Base-by-base conservation (phyloP, 2,113 vertebrate species). In the Cygnus atratus region DNA sequence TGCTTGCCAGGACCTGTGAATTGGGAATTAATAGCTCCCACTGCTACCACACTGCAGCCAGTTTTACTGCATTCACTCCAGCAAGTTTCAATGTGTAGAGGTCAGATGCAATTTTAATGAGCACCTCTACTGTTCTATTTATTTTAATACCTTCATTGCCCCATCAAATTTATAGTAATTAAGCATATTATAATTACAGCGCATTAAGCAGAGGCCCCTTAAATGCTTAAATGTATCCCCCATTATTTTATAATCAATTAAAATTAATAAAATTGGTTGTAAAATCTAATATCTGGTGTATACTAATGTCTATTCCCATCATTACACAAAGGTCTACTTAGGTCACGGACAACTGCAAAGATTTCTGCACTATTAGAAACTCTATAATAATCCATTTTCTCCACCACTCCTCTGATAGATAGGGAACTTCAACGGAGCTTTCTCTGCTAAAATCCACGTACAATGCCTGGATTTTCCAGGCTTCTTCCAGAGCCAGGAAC, bases 231-330 rank as follows among this genome's bases (percentile, higher is more conserved):
- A 93, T 62, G 61, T 11, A 96, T 85, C 65, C 19, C 13, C 74
- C 71, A 80, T 91, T 96, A 96, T 92, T 97, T 95, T 93, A 96
- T 93, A 97, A 97, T 96, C 91, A 96, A 97, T 96, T 97, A 94
- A 93, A 95, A 95, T 95, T 88, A 95, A 97, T 95, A 96, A 96
- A 95, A 92, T 83, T 80, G 94, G 97, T 87, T 95, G 78, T 94
- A 95, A 96, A 94, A 96, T 63, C 82, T 93, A 94, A 50, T 82
- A 48, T 65, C 95, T 92, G 46, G 83, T 88, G 44, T 92, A 79
- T 46, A 59, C 74, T 95, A 95, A 75, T 73, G 87, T 54, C 88
- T 94, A 29, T 14, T 94, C 83, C 48, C 88, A 91, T 44, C 77
- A 88, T 93, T 86, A 77, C 70, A 70, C 73, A 50, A 92, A 95